Conservation (phyloP, 2,113 vertebrate genomes). For the Eulemur rufifrons region DNA sequence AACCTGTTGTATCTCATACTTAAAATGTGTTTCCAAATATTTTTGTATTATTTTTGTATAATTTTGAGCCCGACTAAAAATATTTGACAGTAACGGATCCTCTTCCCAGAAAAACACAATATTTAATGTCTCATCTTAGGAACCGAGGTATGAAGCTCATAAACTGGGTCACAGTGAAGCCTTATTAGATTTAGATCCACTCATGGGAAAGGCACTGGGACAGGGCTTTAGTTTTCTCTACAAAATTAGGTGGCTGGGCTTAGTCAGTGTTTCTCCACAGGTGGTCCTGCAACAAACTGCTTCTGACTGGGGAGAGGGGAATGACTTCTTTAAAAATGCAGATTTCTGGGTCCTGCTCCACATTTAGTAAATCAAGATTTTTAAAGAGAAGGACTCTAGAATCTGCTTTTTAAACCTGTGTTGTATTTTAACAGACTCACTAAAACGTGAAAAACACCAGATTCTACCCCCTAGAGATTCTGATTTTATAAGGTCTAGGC, state of each 20-base stretch:
- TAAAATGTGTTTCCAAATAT: background rate
- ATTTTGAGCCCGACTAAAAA: conserved; percentile 14
- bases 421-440: background rate
- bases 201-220: background rate
- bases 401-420: background rate
- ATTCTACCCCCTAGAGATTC: background rate
- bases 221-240: background rate
- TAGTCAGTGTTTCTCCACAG: background rate
- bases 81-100: background rate
- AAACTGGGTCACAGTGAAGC: background rate
- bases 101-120: background rate
- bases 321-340: conserved; percentile 21
- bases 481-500: background rate
- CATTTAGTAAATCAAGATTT: background rate
- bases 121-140: background rate
- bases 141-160: background rate
- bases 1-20: background rate
- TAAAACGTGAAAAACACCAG: background rate
- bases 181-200: background rate
- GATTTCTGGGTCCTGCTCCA: background rate
- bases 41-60: background rate
- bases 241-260: background rate
- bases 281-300: background rate
- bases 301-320: background rate
- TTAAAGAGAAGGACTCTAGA: background rate